Conservation (phyloP, 2,797 vertebrate genomes). For the Sebastes taczanowskii region DNA sequence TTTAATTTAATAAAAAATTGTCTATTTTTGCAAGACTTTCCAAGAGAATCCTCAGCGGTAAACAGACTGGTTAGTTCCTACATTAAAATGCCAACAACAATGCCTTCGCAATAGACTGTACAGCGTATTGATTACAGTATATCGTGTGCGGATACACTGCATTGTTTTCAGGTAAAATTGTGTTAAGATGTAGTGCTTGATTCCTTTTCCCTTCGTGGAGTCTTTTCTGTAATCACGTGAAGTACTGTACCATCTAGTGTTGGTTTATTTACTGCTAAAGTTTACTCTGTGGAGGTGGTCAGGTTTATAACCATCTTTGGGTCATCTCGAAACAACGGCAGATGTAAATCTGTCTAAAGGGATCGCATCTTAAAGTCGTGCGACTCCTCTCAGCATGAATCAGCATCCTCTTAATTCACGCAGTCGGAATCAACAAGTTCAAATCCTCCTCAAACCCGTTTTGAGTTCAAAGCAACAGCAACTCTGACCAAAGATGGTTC, state of each 20-base stretch:
- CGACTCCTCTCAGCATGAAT: conserved; percentile 22
- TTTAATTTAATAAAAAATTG: conserved; percentile 67
- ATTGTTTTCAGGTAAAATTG: conserved; percentile 77
- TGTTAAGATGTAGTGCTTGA: conserved; percentile 74
- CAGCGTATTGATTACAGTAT: conserved; percentile 71
- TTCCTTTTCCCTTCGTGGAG: conserved; percentile 75
- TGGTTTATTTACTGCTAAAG: conserved; percentile 63
- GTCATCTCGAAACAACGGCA: conserved; percentile 56
- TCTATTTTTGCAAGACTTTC: conserved; percentile 82
- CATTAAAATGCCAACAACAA: conserved; percentile 65
- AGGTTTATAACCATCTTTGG: conserved; percentile 72
- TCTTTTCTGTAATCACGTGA: conserved; percentile 76
- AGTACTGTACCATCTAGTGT: conserved; percentile 78
- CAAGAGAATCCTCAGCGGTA: conserved; percentile 62
- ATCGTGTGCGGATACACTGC: conserved; percentile 70
- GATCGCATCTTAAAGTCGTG: background rate
- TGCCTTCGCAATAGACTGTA: conserved; percentile 80
- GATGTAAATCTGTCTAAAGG: conserved; percentile 25
- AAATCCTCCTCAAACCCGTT: conserved; percentile 53
- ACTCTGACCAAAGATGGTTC: conserved; percentile 84
- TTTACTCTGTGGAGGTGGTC: conserved; percentile 69
- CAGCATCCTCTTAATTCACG: conserved; percentile 23
- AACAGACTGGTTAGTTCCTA: conserved; percentile 59
- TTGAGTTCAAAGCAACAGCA: conserved; percentile 61
- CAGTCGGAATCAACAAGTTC: conserved; percentile 28